Conservation (phyloP, 2,797 vertebrate genomes). For the Arnoldichthys spilopterus region DNA sequence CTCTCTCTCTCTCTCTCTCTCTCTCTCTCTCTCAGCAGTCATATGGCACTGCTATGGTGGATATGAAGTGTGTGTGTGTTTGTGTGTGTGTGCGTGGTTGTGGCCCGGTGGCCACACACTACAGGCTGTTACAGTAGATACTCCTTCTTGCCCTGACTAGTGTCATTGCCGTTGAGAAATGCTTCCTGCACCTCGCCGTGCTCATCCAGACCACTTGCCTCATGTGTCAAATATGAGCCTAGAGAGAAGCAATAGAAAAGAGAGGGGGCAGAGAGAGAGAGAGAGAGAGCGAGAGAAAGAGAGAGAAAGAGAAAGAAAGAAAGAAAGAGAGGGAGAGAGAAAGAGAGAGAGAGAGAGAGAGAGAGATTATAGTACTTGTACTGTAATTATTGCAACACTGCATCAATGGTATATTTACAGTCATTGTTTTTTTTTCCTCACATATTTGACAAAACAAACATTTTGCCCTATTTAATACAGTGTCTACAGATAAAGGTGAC, state of each 20-base stretch:
- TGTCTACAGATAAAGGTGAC: too few species aligned
- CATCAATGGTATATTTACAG: too few species aligned
- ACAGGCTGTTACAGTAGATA: slow-evolving; percentile 82
- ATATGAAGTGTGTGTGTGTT: slow-evolving; percentile 65
- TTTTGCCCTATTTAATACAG: too few species aligned
- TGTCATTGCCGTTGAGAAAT: slow-evolving; percentile 91
- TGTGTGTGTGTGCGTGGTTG: slow-evolving; percentile 51
- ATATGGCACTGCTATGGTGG: slow-evolving; percentile 72
- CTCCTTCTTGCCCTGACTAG: slow-evolving; percentile 93
- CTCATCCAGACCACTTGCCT: slow-evolving; percentile 92
- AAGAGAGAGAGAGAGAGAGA: too few species aligned
- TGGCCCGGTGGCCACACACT: slow-evolving; percentile 60
- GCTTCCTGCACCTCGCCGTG: slow-evolving; percentile 93
- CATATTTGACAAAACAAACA: too few species aligned
- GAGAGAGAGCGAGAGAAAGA: slow-evolving; percentile 30
- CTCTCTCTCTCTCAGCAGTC: slow-evolving; percentile 58
- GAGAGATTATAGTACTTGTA: too few species aligned
- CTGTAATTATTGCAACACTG: too few species aligned
- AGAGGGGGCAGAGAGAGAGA: slow-evolving; percentile 1
- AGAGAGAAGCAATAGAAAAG: slow-evolving; percentile 3
- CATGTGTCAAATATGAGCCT: slow-evolving; percentile 94
- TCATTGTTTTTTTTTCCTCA: too few species aligned
- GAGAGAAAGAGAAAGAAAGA: neutral
- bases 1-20: slow-evolving; percentile 32
- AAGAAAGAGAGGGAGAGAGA: neutral